Conservation (phyloP, 2,113 vertebrate genomes). For the Falco punctatus region DNA sequence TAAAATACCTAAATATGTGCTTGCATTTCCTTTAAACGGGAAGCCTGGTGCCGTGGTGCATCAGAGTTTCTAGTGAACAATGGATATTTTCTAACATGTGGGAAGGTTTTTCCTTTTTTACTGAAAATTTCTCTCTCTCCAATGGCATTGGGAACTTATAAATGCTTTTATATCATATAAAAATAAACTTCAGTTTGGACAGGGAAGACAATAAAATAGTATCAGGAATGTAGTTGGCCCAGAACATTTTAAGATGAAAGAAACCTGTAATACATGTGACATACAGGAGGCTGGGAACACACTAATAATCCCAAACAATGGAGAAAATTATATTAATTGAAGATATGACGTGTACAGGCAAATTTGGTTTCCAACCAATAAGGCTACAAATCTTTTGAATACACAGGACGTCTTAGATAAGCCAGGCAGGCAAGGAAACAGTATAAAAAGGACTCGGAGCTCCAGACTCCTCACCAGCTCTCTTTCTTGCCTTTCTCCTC, state of each 20-base stretch:
- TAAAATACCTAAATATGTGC: background rate
- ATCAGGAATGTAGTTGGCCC: slow-evolving; percentile 55
- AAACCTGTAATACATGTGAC: slow-evolving; percentile 24
- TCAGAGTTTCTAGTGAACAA: background rate
- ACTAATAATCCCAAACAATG: slow-evolving; percentile 66
- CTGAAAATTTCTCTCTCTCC: background rate
- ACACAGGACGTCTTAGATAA: slow-evolving; percentile 27
- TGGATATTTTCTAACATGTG: background rate
- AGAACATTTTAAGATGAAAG: slow-evolving; percentile 53
- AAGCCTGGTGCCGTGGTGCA: rapidly evolving
- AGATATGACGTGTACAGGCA: slow-evolving; percentile 55
- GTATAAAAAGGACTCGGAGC: slow-evolving; percentile 33
- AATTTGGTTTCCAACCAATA: slow-evolving; percentile 30
- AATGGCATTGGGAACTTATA: background rate
- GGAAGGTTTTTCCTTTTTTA: background rate
- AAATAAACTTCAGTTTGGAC: background rate
- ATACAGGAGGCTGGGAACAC: background rate
- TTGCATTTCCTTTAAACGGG: background rate
- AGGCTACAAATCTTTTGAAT: background rate
- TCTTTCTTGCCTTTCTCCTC: background rate
- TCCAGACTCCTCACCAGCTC: background rate
- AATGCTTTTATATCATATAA: rapidly evolving
- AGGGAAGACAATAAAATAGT: background rate
- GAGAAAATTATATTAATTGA: slow-evolving; percentile 61
- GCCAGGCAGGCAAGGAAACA: background rate